These are phyloP conservation scores for Bombyx mandarina DNA, from an alignment of 1,140 invertebrate genomes.

Conservation along the genomic window DNA sequence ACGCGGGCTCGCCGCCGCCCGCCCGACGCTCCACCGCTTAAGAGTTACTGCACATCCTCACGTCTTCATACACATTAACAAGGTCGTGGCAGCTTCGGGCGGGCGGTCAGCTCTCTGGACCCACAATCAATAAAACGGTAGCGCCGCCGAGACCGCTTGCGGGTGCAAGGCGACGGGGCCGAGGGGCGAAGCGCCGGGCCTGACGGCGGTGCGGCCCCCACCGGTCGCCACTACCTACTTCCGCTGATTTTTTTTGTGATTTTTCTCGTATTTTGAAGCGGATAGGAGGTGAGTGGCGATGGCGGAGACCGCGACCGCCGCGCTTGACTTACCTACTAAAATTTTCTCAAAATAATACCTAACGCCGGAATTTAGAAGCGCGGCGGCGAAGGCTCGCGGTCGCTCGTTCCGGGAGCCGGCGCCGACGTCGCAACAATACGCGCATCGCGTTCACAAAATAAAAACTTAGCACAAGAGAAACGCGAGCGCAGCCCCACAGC, in stretches of 20 bases:
- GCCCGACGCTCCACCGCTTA: slow-evolving; percentile 6
- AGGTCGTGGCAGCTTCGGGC: slow-evolving; percentile 4
- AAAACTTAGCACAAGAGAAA: slow-evolving; percentile 55
- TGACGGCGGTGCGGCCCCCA: slow-evolving; percentile 12
- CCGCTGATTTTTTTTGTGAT: slow-evolving; percentile 15
- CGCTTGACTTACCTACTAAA: slow-evolving; percentile 59
- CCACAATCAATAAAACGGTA: slow-evolving; percentile 5
- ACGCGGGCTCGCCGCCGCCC: slow-evolving; percentile 15
- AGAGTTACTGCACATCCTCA: not conserved
- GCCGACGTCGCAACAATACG: slow-evolving; percentile 18
- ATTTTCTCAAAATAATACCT: slow-evolving; percentile 69
- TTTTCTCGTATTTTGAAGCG: slow-evolving; percentile 20
- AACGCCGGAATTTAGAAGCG: slow-evolving; percentile 62
- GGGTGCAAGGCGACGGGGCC: slow-evolving; percentile 6
- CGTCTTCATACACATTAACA: not conserved
- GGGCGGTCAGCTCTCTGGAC: no score
- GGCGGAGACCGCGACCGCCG: slow-evolving; percentile 18
- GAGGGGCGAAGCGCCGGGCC: slow-evolving; percentile 9
- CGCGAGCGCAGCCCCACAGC: slow-evolving; percentile 17
- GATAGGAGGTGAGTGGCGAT: slow-evolving; percentile 17
- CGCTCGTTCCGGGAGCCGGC: slow-evolving; percentile 5
- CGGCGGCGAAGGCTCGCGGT: slow-evolving; percentile 23
- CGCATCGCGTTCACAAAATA: slow-evolving; percentile 48
- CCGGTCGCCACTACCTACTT: slow-evolving; percentile 6
- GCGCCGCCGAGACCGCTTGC: slow-evolving; percentile 11